Percentiles rank a stretch among this genome's conserved stretches.
phyloP scores from a whole-genome alignment of 2,888 invertebrate genomes.

The Leptopilina drosophilae region DNA sequence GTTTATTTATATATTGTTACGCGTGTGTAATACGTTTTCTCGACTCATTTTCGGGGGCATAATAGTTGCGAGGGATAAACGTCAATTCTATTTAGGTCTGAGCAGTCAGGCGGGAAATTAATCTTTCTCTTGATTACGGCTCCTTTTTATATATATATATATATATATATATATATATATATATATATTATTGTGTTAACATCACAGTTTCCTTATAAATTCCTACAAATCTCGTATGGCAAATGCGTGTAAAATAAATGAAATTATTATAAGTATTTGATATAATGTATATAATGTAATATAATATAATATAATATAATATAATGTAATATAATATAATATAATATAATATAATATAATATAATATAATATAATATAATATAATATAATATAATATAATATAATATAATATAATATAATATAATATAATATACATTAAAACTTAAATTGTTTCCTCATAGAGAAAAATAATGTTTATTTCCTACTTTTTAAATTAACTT shows the following conservation, averaged over 20 bases:
- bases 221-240: too few species aligned
- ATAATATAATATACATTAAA: too few species aligned
- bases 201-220: neutral
- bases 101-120: slow-evolving; percentile 11
- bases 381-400: too few species aligned
- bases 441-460: too few species aligned
- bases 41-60: neutral
- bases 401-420: too few species aligned
- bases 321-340: neutral
- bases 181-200: neutral
- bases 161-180: too few species aligned
- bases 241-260: too few species aligned
- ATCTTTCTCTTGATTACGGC: slow-evolving; percentile 5
- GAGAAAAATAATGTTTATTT: too few species aligned
- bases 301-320: neutral
- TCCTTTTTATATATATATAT: neutral
- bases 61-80: neutral
- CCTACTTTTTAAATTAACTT: too few species aligned
- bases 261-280: too few species aligned
- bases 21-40: neutral
- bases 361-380: neutral
- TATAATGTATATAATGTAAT: too few species aligned
- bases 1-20: too few species aligned
- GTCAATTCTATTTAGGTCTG: slow-evolving; percentile 8
- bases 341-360: neutral